These are phyloP conservation scores for Gastrophysa polygoni DNA, from an alignment of 2,888 invertebrate genomes.

Conservation along the genomic window DNA sequence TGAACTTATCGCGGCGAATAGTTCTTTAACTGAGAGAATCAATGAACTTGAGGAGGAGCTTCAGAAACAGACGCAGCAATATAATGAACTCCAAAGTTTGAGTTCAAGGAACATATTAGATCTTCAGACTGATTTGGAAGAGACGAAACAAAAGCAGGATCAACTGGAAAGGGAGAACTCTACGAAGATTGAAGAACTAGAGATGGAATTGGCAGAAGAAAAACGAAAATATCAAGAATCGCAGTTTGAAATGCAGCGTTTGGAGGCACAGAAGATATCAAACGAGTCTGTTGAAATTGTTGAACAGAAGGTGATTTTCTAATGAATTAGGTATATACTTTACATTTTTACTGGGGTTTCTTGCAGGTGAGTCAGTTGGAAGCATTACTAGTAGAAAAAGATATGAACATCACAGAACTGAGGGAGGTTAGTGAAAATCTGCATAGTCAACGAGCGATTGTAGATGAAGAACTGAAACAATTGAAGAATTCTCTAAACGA, in stretches of 20 bases:
- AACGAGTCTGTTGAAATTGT: not conserved
- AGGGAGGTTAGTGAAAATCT: constrained; percentile 27
- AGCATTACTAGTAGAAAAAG: constrained; percentile 22
- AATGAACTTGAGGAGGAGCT: constrained; percentile 14
- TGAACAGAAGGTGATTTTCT: not conserved
- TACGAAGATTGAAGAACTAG: constrained; percentile 34
- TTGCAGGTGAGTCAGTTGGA: constrained; percentile 24
- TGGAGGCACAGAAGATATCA: not conserved
- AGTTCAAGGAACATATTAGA: constrained; percentile 43
- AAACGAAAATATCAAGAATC: constrained; percentile 39
- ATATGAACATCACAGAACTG: constrained; percentile 29
- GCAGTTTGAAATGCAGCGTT: constrained; percentile 10
- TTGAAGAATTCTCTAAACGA: constrained; percentile 28
- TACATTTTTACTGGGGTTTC: constrained; percentile 4
- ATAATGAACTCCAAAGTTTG: constrained; percentile 18
- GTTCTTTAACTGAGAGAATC: constrained; percentile 4
- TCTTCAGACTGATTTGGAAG: constrained; percentile 33
- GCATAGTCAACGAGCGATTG: constrained; percentile 16
- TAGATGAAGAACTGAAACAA: constrained; percentile 32
- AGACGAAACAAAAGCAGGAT: constrained; percentile 29
- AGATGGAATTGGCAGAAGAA: constrained; percentile 36
- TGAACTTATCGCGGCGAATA: not conserved
- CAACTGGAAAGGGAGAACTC: constrained; percentile 39
- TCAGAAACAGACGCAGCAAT: constrained; percentile 7
- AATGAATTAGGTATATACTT: not conserved